phyloP scores from a whole-genome alignment of 2,888 invertebrate genomes.

The Leptopilina syphax region DNA sequence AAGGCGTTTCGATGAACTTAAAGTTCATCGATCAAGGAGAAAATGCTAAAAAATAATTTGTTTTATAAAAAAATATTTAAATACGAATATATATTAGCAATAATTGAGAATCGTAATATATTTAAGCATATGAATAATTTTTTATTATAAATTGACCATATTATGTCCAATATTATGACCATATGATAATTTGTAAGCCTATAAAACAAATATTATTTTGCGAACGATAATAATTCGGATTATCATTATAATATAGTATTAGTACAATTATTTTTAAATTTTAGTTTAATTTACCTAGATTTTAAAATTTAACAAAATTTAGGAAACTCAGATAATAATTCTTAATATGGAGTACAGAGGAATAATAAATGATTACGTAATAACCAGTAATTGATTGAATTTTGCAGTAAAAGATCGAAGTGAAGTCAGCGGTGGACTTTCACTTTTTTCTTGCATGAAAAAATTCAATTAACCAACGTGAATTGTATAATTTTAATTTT shows the following conservation, averaged over 20 bases:
- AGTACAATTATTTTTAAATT: no score
- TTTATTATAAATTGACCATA: no score
- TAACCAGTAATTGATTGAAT: slow-evolving; percentile 6
- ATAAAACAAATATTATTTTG: no score
- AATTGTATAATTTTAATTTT: background rate
- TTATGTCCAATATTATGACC: no score
- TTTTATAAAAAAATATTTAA: no score
- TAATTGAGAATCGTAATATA: no score
- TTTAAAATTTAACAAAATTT: background rate
- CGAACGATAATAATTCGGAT: no score
- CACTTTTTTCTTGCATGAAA: slow-evolving; percentile 3
- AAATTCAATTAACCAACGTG: background rate
- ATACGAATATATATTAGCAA: no score
- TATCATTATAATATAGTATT: no score
- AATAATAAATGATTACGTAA: slow-evolving; percentile 14
- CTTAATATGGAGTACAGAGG: background rate
- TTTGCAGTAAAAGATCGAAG: background rate
- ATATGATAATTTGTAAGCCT: background rate
- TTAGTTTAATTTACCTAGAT: background rate
- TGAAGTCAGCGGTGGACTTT: slow-evolving; percentile 8
- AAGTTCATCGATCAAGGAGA: background rate
- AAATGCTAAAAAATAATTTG: background rate
- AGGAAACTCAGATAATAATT: background rate
- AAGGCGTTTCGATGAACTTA: slow-evolving; percentile 22
- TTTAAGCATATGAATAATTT: no score